A percentile compares a stretch with the other conserved stretches of the same genome.
These are phyloP conservation scores for Pseudomyrmex gracilis DNA, from an alignment of 1,140 invertebrate species.

Conservation along the genomic window DNA sequence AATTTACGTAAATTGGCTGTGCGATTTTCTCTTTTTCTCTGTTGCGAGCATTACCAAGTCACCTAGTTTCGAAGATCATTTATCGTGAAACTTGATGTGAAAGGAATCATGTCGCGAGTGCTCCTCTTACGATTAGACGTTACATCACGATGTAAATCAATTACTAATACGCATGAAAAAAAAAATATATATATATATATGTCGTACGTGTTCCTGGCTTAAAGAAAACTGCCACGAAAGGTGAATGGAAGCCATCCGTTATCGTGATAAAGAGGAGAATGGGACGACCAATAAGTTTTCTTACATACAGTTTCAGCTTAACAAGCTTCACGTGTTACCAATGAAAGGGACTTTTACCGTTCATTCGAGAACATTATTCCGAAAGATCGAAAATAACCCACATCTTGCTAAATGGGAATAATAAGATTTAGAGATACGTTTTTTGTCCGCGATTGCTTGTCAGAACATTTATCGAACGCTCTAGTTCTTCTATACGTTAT, in stretches of 20 bases:
- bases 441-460: no score
- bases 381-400: constrained; percentile 25
- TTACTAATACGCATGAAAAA: not conserved
- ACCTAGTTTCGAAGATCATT: not conserved
- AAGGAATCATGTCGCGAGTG: not conserved
- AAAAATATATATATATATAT: no score
- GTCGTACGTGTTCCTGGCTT: not conserved
- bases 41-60: no score
- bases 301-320: constrained; percentile 39
- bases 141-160: not conserved
- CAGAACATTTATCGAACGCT: no score
- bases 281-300: constrained; percentile 7
- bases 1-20: no score
- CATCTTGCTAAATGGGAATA: not conserved
- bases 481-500: no score
- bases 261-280: not conserved
- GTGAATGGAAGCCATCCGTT: not conserved
- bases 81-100: not conserved
- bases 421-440: not conserved
- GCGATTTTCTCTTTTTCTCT: no score
- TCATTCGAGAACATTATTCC: constrained; percentile 40
- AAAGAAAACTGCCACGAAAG: not conserved
- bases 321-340: constrained; percentile 64
- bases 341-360: constrained; percentile 24
- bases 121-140: no score